These are phyloP conservation scores for Gymnarchus niloticus DNA, from an alignment of 2,113 vertebrate genomes.

Conservation along the genomic window DNA sequence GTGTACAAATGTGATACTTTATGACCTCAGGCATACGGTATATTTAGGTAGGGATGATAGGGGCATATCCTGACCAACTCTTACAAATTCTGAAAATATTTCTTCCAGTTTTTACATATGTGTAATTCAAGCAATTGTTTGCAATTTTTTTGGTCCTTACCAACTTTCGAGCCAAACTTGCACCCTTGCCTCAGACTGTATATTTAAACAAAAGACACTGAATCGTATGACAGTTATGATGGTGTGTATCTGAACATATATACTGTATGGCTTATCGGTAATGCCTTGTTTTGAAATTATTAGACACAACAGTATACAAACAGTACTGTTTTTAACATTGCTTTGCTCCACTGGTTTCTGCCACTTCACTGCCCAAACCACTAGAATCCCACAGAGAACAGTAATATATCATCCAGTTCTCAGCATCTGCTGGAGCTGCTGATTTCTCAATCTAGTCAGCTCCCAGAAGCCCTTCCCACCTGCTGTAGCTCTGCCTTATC, in stretches of 20 bases:
- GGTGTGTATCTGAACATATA: not conserved
- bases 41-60: too few relatives aligned
- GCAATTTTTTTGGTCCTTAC: too few relatives aligned
- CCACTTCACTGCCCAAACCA: slow-evolving; percentile 66
- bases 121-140: too few relatives aligned
- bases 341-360: slow-evolving; percentile 44
- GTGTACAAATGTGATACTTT: not conserved
- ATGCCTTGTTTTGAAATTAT: not conserved
- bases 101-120: too few relatives aligned
- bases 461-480: slow-evolving; percentile 75
- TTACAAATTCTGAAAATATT: too few relatives aligned
- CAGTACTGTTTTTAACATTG: not conserved
- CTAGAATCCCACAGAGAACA: slow-evolving; percentile 72
- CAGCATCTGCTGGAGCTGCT: slow-evolving; percentile 74
- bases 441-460: slow-evolving; percentile 68
- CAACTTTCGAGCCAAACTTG: too few relatives aligned
- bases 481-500: slow-evolving; percentile 70
- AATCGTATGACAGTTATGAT: not conserved
- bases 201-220: not conserved
- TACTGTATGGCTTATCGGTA: not conserved
- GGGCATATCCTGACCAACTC: too few relatives aligned
- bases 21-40: too few relatives aligned
- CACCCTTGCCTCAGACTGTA: too few relatives aligned
- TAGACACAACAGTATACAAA: not conserved
- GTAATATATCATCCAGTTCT: slow-evolving; percentile 73